Percentiles rank a stretch among this genome's conserved stretches.
Conservation (phyloP, 2,888 invertebrate genomes). For the Idaea aversata region DNA sequence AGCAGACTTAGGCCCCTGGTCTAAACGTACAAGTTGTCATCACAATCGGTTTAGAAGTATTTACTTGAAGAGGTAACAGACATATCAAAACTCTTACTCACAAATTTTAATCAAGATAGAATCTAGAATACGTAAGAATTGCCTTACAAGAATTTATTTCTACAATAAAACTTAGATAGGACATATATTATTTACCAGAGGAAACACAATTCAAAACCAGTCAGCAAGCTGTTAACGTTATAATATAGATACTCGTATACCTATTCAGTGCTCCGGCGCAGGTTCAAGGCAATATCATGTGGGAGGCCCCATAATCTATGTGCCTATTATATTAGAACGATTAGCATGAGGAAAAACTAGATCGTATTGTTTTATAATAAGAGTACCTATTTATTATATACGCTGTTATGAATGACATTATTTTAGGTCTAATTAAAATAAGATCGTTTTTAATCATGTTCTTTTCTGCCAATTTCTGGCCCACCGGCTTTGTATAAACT, state of each 20-base stretch:
- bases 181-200: slow-evolving; percentile 7
- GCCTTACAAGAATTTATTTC: not conserved
- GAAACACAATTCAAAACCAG: slow-evolving; percentile 10
- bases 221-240: slow-evolving; percentile 17
- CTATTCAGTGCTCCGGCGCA: slow-evolving; percentile 52
- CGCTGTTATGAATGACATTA: not conserved
- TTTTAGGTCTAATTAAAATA: no score
- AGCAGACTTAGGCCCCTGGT: no score
- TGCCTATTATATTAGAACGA: slow-evolving; percentile 12
- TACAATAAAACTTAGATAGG: not conserved
- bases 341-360: slow-evolving; percentile 8
- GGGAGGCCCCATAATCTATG: slow-evolving; percentile 48
- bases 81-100: not conserved
- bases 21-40: no score
- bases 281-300: slow-evolving; percentile 64
- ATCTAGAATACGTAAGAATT: not conserved
- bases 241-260: slow-evolving; percentile 40
- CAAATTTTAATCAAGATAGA: not conserved
- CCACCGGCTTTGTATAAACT: no score
- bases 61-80: no score
- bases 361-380: slow-evolving; percentile 4
- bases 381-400: not conserved
- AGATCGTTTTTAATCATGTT: no score
- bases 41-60: no score
- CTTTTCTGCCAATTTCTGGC: no score